Base-by-base conservation (phyloP, 1,140 invertebrate genomes). In the Euura saliciscinereae region DNA sequence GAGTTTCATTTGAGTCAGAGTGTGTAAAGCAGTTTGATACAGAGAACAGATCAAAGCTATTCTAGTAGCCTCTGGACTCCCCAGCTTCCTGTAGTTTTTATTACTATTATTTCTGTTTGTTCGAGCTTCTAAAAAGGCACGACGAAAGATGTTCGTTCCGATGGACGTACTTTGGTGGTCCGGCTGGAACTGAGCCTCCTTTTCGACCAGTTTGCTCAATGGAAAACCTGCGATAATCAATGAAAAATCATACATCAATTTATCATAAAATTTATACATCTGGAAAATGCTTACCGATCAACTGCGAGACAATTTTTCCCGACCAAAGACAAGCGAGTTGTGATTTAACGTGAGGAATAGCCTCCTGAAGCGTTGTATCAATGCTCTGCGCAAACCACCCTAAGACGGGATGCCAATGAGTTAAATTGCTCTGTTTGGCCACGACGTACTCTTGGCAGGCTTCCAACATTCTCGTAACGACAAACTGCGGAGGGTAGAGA, bases 351-450 rank as follows among this genome's bases (percentile, higher is more conserved):
- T 92, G 90, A 0, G 91, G 90, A 84, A 97, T 94, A 65, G 94
- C 91, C 71, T 95, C 95, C 78, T 96, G 94, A 45, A 97, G 89
- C n/a, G 92, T 93, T 6, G 89, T 87, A 83, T 98, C 96, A 66
- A 95, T 92, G 7, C 92, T 91, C 78, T 98, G 96, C 7, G 95
- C 93, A 87, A 98, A 97, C 97, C 97, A 99, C n/a, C 98, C 98
- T 6, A 99, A 89, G 44, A 99, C 92, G 13, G 98, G 97, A 89
- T 99, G 97, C 97, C 97, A 99, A 84, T 98, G 96, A 59, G 96
- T 97, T 45, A 98, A 90, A 82, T 95, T 96, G 28, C 95, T 95
- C 80, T 95, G 93, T 85, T 97, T 97, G 70, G 90, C 92, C 4
- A 93, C 91, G 6, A 97, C 95, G 81, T 96, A 97, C 77, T 94